These are phyloP conservation scores for Rhinoptilus africanus DNA, from an alignment of 2,113 vertebrate species.

Conservation along the genomic window DNA sequence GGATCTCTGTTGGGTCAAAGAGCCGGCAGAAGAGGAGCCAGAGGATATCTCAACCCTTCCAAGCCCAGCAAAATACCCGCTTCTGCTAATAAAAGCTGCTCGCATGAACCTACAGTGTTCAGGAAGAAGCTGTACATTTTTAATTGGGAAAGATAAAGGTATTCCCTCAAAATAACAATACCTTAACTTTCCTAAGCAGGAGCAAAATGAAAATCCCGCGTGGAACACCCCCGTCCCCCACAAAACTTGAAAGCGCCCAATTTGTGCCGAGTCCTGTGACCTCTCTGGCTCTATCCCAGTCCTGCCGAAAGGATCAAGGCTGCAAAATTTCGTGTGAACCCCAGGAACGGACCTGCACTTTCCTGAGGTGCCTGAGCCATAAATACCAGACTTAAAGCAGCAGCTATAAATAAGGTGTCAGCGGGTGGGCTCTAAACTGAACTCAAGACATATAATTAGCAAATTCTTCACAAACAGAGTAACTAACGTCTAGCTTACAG, in stretches of 20 bases:
- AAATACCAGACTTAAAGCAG: background rate
- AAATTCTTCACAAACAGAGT: background rate
- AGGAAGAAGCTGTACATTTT: background rate
- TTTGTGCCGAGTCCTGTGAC: background rate
- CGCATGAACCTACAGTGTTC: background rate
- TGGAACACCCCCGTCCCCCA: background rate
- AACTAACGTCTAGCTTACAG: background rate
- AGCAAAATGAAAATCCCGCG: background rate
- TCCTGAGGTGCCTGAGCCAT: background rate
- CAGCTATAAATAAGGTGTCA: slow-evolving; percentile 17
- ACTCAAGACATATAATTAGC: slow-evolving; percentile 28
- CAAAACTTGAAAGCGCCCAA: background rate
- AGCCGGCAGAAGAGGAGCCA: background rate
- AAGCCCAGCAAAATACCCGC: background rate
- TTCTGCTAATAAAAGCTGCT: background rate
- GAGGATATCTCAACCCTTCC: background rate
- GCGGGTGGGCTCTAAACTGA: background rate
- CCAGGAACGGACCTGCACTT: background rate
- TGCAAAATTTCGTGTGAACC: slow-evolving; percentile 4
- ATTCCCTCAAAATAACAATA: background rate
- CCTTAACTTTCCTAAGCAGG: background rate
- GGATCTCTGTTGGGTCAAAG: background rate
- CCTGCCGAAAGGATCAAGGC: background rate
- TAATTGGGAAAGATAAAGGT: background rate
- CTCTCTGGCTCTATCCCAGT: background rate